Conservation (phyloP, 2,888 invertebrate genomes). For the Latheticus oryzae region DNA sequence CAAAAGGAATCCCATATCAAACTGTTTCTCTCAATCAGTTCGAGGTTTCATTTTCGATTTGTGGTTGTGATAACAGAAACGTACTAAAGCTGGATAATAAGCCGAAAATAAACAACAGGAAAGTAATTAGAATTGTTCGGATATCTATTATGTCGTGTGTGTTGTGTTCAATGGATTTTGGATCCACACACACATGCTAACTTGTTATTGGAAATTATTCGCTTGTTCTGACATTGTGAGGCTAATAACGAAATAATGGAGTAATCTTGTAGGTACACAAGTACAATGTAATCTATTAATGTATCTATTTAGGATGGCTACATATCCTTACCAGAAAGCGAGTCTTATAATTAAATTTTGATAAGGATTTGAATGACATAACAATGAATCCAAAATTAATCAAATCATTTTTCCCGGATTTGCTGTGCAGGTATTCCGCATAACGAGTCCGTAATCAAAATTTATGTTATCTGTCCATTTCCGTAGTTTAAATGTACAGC, state of each 20-base stretch:
- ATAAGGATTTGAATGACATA: too few relatives aligned
- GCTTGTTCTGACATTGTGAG: slow-evolving; percentile 22
- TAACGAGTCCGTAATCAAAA: too few relatives aligned
- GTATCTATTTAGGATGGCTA: slow-evolving; percentile 10
- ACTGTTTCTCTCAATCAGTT: not conserved
- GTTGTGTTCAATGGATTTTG: slow-evolving; percentile 8
- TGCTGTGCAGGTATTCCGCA: too few relatives aligned
- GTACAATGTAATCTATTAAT: slow-evolving; percentile 25
- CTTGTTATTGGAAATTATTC: slow-evolving; percentile 30
- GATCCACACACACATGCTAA: slow-evolving; percentile 22
- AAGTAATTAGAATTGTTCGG: slow-evolving; percentile 11
- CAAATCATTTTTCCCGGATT: not conserved
- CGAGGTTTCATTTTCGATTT: not conserved
- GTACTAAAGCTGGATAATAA: slow-evolving; percentile 9
- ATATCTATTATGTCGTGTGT: slow-evolving; percentile 9
- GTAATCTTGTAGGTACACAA: slow-evolving; percentile 31
- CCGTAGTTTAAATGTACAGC: not conserved
- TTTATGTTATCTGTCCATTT: too few relatives aligned
- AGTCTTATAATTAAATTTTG: slow-evolving; percentile 17
- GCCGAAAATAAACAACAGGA: slow-evolving; percentile 25
- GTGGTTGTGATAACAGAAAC: slow-evolving; percentile 1
- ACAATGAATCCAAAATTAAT: too few relatives aligned
- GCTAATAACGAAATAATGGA: slow-evolving; percentile 30
- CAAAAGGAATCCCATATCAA: slow-evolving; percentile 11
- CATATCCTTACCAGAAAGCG: slow-evolving; percentile 2